Percentiles rank a stretch among this genome's conserved stretches.
Conservation (phyloP, 2,113 vertebrate species). For the Proteles cristata region DNA sequence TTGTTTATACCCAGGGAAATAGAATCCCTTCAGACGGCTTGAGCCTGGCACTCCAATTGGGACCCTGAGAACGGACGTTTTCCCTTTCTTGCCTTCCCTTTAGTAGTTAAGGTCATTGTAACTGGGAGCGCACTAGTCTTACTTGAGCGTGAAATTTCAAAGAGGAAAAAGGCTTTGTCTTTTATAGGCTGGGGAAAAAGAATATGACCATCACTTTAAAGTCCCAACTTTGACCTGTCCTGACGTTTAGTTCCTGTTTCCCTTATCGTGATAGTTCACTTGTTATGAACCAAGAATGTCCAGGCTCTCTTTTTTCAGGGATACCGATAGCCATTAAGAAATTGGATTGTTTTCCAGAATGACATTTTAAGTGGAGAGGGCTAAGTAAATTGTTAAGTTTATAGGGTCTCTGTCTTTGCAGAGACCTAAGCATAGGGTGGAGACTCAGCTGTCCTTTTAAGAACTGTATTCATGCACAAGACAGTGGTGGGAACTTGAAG, state of each 20-base stretch:
- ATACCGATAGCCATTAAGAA: background rate
- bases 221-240: background rate
- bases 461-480: fast-evolving
- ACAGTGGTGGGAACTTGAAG: background rate
- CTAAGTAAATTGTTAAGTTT: background rate
- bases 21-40: background rate
- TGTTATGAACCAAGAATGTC: background rate
- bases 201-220: background rate
- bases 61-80: background rate
- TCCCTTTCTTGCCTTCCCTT: background rate
- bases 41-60: background rate
- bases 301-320: background rate
- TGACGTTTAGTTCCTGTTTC: background rate
- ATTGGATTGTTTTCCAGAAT: background rate
- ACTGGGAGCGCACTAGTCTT: background rate
- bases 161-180: background rate
- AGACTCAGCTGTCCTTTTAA: background rate
- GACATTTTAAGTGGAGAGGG: background rate
- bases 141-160: background rate
- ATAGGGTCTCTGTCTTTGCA: background rate
- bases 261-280: background rate
- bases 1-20: background rate
- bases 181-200: background rate
- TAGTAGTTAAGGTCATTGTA: background rate
- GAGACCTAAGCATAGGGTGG: too few species aligned